A percentile compares a stretch with the other conserved stretches of the same genome.
These are phyloP conservation scores for Mayetiola destructor DNA, from an alignment of 2,888 invertebrate genomes.

Conservation along the genomic window DNA sequence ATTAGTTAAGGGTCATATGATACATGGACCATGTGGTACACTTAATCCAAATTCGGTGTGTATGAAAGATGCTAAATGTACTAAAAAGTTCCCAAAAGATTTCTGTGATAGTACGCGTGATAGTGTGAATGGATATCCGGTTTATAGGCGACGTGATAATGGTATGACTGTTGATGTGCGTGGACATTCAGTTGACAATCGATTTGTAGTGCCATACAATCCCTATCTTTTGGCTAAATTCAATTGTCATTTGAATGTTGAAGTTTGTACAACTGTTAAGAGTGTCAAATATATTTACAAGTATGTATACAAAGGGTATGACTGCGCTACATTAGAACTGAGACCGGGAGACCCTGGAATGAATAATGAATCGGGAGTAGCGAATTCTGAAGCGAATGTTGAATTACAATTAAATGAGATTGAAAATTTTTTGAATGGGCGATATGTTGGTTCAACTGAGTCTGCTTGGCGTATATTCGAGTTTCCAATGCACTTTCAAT, in stretches of 20 bases:
- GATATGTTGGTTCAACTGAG: constrained; percentile 21
- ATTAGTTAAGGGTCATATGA: constrained; percentile 23
- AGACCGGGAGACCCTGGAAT: constrained; percentile 12
- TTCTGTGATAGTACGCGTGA: constrained; percentile 23
- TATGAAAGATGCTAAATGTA: constrained; percentile 29
- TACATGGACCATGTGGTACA: constrained; percentile 28
- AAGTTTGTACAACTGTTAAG: background rate
- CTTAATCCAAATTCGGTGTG: constrained; percentile 27
- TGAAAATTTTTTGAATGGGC: constrained; percentile 19
- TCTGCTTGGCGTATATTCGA: constrained; percentile 20
- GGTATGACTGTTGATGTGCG: constrained; percentile 15
- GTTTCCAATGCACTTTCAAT: constrained; percentile 20
- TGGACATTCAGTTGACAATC: constrained; percentile 22
- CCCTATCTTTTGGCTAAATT: constrained; percentile 6
- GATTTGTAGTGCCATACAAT: constrained; percentile 26
- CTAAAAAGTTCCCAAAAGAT: constrained; percentile 22
- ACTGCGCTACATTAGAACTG: too few relatives aligned
- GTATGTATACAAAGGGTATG: constrained; percentile 21
- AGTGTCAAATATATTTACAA: constrained; percentile 11
- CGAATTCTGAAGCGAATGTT: constrained; percentile 15
- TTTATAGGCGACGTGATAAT: constrained; percentile 22
- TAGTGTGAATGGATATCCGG: constrained; percentile 25
- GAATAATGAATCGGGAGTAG: too few relatives aligned
- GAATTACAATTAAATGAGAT: constrained; percentile 20
- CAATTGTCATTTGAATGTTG: constrained; percentile 11